Evolutionary conservation across 1,140 invertebrate species (phyloP).

Genomic region (Nixonia krombeini): DNA sequence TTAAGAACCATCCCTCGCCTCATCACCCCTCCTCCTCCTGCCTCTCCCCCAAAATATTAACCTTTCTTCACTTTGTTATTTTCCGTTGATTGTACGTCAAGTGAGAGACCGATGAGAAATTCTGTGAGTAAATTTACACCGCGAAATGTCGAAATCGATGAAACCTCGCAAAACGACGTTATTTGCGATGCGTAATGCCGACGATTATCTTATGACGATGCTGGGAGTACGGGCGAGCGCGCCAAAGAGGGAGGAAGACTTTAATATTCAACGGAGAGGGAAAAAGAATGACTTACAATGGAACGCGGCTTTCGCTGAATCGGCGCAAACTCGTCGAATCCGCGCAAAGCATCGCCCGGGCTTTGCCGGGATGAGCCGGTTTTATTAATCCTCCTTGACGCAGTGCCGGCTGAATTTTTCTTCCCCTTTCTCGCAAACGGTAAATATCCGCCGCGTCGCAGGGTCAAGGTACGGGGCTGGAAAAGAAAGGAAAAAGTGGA

Average conservation of each 20-base stretch:
- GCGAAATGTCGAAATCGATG: too few species aligned
- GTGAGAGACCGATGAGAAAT: too few species aligned
- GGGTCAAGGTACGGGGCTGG: slow-evolving; percentile 4
- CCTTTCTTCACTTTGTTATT: background rate
- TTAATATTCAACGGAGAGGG: slow-evolving; percentile 43
- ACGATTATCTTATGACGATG: slow-evolving; percentile 41
- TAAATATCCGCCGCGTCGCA: slow-evolving; percentile 43
- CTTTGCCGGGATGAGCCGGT: slow-evolving; percentile 66
- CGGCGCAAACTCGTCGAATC: slow-evolving; percentile 65
- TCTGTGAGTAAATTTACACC: too few species aligned
- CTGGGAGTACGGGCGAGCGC: slow-evolving; percentile 36
- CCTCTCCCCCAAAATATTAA: background rate
- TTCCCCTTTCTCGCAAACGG: slow-evolving; percentile 57
- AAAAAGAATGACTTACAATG: slow-evolving; percentile 48
- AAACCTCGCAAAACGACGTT: too few species aligned
- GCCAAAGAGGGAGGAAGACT: slow-evolving; percentile 30
- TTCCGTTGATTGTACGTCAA: too few species aligned
- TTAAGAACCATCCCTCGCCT: too few species aligned
- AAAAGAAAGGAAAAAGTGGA: too few species aligned
- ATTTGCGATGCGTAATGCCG: slow-evolving; percentile 26
- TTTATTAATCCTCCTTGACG: slow-evolving; percentile 66
- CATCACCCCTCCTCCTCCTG: too few species aligned
- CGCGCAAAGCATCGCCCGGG: slow-evolving; percentile 45
- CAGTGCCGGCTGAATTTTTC: slow-evolving; percentile 24
- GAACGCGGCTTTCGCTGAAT: slow-evolving; percentile 50